Evolutionary conservation across 2,797 vertebrate genomes (phyloP), one percentile per base, ranked within the genome.

Genomic region (Pseudochirops cupreus): DNA sequence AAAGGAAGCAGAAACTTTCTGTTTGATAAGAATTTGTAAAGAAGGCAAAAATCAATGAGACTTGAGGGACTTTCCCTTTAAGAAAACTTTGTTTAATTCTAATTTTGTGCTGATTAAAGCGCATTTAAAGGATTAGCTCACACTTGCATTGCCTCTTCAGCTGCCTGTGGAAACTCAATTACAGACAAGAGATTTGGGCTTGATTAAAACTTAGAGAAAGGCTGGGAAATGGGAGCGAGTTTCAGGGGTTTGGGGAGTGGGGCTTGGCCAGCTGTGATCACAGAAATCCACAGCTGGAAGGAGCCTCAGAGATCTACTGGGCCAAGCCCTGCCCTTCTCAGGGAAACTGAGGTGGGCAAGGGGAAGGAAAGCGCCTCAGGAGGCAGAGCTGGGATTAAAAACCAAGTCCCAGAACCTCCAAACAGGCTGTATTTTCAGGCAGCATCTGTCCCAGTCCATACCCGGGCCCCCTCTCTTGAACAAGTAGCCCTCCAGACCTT

Each of bases 101-200:
- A 1, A 3, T 82, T 0, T 0, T 29, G 46, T 54, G 57, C 93
- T 95, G 94, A 90, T 33, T 91, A 46, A 94, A 93, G 54, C 95
- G 91, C 31, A 58, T 0, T 87, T 93, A 67, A 95, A 96, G 53
- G 93, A 82, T 3, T 16, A 57, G 29, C 14, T n/a, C 59, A 62
- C 91, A 91, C 56, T 91, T 50, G 18, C 55, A 33, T 55, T 92
- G 21, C 33, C 90, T 74, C 91, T 54, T 95, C n/a, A 39, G 26
- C 39, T 93, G n/a, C 18, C 89, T 97, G 24, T 29, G 62, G 67
- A 95, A 91, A 96, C 28, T 58, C 95, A 93, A 94, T 52, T 33
- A 56, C 1, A 93, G 2, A 26, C 31, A 74, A 2, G 54, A 2
- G 91, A 9, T 13, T 95, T 11, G 26, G 56, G 59, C 91, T 91